phyloP scores from a whole-genome alignment of 2,797 vertebrate genomes.

The Phoebastria nigripes region DNA sequence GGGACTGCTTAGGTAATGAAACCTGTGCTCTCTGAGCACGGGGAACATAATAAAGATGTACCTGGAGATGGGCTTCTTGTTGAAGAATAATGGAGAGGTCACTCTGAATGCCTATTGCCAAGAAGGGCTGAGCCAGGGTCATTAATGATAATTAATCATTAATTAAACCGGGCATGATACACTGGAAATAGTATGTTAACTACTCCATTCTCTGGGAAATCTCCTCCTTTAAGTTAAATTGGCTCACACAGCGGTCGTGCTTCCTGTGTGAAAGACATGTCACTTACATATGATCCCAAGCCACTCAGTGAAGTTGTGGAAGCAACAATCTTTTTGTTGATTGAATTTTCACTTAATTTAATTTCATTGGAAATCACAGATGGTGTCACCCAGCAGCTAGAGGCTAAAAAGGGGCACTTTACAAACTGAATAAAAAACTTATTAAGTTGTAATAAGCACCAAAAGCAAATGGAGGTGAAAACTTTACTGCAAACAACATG shows the following conservation, averaged over 20 bases:
- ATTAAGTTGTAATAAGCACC: slow-evolving; percentile 66
- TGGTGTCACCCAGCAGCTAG: slow-evolving; percentile 72
- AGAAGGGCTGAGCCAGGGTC: neutral
- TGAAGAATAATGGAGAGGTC: neutral
- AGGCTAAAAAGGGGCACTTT: slow-evolving; percentile 73
- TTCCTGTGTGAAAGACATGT: neutral
- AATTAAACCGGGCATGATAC: neutral
- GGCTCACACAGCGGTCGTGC: neutral
- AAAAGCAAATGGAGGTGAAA: slow-evolving; percentile 57
- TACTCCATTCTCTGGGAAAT: neutral
- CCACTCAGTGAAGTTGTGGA: slow-evolving; percentile 56
- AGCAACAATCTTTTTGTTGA: slow-evolving; percentile 68
- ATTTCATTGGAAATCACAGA: slow-evolving; percentile 78
- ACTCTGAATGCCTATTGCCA: neutral
- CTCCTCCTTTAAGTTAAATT: neutral
- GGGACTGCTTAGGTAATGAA: neutral
- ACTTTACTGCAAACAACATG: slow-evolving; percentile 36
- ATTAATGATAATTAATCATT: slow-evolving; percentile 50
- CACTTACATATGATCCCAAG: neutral
- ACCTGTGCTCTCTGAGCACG: fast-evolving
- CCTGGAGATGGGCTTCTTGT: neutral
- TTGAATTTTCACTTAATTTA: slow-evolving; percentile 78
- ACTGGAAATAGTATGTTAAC: neutral
- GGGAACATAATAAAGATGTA: neutral
- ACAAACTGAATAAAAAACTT: slow-evolving; percentile 63